Conservation (phyloP, 2,888 invertebrate genomes). For the Drosophila paranaensis region DNA sequence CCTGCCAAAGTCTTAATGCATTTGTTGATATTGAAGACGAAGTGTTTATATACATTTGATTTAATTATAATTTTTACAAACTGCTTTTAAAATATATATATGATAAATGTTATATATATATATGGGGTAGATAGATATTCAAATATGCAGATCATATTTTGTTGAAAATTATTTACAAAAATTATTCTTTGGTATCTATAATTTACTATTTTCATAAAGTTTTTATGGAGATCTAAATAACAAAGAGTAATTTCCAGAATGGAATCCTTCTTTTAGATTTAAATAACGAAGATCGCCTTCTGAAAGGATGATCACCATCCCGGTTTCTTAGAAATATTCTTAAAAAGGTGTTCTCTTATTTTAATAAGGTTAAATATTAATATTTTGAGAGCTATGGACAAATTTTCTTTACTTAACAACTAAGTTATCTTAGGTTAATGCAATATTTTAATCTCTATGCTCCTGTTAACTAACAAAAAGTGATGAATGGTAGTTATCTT, state of each 20-base stretch:
- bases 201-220: no score
- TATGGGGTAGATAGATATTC: no score
- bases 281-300: no score
- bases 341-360: background rate
- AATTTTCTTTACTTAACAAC: background rate
- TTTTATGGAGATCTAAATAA: no score
- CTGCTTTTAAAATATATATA: background rate
- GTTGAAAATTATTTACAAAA: background rate
- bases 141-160: no score
- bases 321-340: no score
- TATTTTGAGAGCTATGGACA: background rate
- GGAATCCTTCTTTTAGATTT: no score
- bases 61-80: background rate
- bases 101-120: no score
- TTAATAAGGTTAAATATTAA: background rate
- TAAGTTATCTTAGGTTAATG: constrained; percentile 37
- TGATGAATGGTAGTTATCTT: constrained; percentile 30
- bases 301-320: no score
- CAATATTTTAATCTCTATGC: background rate
- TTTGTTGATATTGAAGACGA: background rate
- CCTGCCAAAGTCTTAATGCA: constrained; percentile 18
- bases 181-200: background rate
- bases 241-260: no score
- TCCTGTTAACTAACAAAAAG: constrained; percentile 25
- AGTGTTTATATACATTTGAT: background rate